These are phyloP conservation scores for Hydrotaea cyrtoneurina DNA, from an alignment of 2,888 invertebrate species.

Conservation along the genomic window DNA sequence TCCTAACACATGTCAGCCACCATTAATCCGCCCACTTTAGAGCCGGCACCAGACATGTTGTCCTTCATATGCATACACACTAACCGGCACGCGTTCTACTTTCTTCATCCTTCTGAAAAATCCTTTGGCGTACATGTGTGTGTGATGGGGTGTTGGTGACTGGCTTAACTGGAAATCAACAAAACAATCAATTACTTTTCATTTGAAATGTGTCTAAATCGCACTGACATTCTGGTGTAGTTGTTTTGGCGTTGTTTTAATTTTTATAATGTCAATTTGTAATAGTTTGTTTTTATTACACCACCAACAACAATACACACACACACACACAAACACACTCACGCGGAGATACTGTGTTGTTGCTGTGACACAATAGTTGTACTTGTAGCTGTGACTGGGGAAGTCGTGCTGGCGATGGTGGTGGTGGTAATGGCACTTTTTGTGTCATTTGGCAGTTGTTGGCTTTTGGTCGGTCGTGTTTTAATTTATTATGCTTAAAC, in stretches of 20 bases:
- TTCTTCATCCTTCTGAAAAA: background rate
- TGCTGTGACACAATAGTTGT: background rate
- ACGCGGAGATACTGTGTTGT: background rate
- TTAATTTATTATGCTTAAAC: slow-evolving; percentile 75
- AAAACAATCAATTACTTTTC: slow-evolving; percentile 34
- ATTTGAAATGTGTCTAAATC: slow-evolving; percentile 40
- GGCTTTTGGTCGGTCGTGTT: slow-evolving; percentile 38
- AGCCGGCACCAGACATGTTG: background rate
- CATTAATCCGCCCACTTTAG: slow-evolving; percentile 22
- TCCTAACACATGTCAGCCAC: slow-evolving; percentile 41
- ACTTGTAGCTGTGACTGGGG: background rate
- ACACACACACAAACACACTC: background rate
- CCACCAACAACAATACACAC: slow-evolving; percentile 8
- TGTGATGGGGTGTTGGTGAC: slow-evolving; percentile 16
- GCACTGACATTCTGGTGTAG: slow-evolving; percentile 23
- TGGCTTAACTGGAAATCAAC: slow-evolving; percentile 24
- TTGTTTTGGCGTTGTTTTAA: slow-evolving; percentile 28
- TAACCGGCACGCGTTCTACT: background rate
- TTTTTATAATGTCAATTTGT: slow-evolving; percentile 47
- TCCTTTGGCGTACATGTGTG: slow-evolving; percentile 12
- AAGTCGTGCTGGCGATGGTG: background rate
- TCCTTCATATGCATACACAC: too few species aligned
- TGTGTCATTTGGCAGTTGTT: slow-evolving; percentile 46
- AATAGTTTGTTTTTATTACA: slow-evolving; percentile 31
- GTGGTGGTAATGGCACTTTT: slow-evolving; percentile 34